Evolutionary conservation across 1,140 invertebrate species (phyloP), one percentile per base, ranked within the genome.

Genomic region (Samia ricini): DNA sequence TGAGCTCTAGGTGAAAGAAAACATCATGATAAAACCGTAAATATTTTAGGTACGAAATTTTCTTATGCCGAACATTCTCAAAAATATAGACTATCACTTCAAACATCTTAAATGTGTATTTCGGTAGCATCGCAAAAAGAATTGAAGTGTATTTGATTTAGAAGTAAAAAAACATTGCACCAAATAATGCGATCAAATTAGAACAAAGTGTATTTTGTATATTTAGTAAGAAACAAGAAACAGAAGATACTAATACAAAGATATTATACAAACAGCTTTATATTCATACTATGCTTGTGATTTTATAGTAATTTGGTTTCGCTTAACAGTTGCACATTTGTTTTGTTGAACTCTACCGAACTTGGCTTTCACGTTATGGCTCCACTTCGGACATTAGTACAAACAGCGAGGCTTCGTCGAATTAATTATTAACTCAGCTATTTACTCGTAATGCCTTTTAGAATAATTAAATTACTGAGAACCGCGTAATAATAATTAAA

Each of bases 391-490:
- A 51, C 50, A 51, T 51, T 51, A 21, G 50, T 55, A 55, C 52
- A 55, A 56, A 56, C 26, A 33, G 55, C 55, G 24, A 56, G n/a
- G n/a, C 55, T 55, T 55, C n/a, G 29, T 36, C 19, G 50, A 51
- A 56, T 56, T 29, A 33, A 56, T 56, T 56, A 26, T 56, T 19
- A 36, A n/a, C 55, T 36, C 23, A 6, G 29, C 22, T 36, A 29
- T 23, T 56, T 18, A 56, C 22, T 36, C 23, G 24, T 56, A 56
- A 56, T 56, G 55, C 19, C 55, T 56, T 33, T 56, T 56, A 33
- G 55, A 56, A 33, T 56, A 56, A 56, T 56, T 56, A 33, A 56
- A 36, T 56, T 23, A 56, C 19, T 56, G 24, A 12, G 55, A 19
- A 12, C 26, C 26, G n/a, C 55, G 24, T 56, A 56, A 56, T 56